A percentile compares a stretch with the other conserved stretches of the same genome.
Evolutionary conservation across 2,113 vertebrate species (phyloP).

Genomic region (Scophthalmus maximus): DNA sequence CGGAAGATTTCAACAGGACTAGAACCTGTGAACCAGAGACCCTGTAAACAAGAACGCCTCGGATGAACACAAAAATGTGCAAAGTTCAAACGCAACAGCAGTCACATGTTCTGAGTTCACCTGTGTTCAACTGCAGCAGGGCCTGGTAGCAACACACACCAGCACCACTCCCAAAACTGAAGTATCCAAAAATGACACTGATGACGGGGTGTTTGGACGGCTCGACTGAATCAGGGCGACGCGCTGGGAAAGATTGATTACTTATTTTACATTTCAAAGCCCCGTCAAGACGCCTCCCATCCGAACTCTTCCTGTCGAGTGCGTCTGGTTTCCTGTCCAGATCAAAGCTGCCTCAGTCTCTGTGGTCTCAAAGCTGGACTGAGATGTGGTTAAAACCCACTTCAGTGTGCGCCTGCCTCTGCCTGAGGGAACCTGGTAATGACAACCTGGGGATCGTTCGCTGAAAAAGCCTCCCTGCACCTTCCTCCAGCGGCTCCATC

Average conservation of each 20-base stretch:
- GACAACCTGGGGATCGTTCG: constrained; percentile 15
- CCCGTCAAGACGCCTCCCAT: constrained; percentile 23
- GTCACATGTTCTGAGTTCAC: background rate
- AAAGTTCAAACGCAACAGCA: constrained; percentile 43
- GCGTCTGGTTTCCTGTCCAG: constrained; percentile 57
- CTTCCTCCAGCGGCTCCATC: constrained; percentile 10
- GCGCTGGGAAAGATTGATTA: background rate
- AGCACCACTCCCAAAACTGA: background rate
- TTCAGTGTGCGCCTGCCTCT: background rate
- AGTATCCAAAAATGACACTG: background rate
- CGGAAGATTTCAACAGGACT: constrained; percentile 32
- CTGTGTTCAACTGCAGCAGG: background rate
- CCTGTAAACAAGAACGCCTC: constrained; percentile 6
- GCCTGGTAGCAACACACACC: background rate
- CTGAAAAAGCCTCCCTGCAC: background rate
- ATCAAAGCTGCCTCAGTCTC: constrained; percentile 58
- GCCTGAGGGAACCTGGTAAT: constrained; percentile 33
- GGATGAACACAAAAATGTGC: constrained; percentile 22
- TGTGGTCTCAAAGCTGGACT: constrained; percentile 23
- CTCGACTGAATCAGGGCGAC: background rate
- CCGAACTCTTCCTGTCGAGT: constrained; percentile 46
- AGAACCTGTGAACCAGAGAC: constrained; percentile 34
- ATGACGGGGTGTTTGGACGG: background rate
- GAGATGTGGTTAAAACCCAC: constrained; percentile 22
- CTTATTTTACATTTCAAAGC: constrained; percentile 22